These are phyloP conservation scores for Mythimna impura DNA, from an alignment of 2,888 invertebrate genomes.

Conservation along the genomic window DNA sequence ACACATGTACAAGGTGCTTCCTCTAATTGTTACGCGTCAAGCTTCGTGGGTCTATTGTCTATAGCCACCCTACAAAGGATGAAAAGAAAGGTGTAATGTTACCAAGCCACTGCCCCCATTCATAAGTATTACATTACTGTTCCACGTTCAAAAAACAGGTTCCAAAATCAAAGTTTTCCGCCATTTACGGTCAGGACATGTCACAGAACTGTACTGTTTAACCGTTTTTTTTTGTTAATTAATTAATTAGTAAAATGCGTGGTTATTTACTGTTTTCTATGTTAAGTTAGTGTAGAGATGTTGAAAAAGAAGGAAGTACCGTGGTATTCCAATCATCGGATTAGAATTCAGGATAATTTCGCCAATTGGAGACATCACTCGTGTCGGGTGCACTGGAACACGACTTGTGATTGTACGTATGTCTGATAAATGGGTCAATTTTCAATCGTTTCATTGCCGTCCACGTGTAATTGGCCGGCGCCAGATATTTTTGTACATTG, in stretches of 20 bases:
- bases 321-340: conserved; percentile 84
- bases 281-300: conserved; percentile 77
- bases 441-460: conserved; percentile 43
- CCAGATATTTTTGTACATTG: conserved; percentile 11
- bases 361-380: conserved; percentile 79
- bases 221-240: conserved; percentile 37
- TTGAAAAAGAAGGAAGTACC: conserved; percentile 86
- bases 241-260: conserved; percentile 65
- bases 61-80: conserved; percentile 67
- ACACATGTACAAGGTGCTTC: conserved; percentile 66
- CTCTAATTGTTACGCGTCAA: conserved; percentile 64
- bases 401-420: conserved; percentile 85
- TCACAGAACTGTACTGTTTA: conserved; percentile 58
- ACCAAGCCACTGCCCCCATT: conserved; percentile 64
- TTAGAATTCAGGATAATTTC: conserved; percentile 83
- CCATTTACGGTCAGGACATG: conserved; percentile 75
- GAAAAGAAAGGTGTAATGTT: conserved; percentile 75
- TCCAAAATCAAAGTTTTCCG: conserved; percentile 70
- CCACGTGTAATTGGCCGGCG: conserved; percentile 30
- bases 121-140: conserved; percentile 61
- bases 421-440: conserved; percentile 49
- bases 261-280: conserved; percentile 58
- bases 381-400: conserved; percentile 85
- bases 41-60: conserved; percentile 73
- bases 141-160: conserved; percentile 74